A percentile compares a stretch with the other conserved stretches of the same genome.
These are phyloP conservation scores for Calephelis nemesis DNA, from an alignment of 1,140 invertebrate species.

Conservation along the genomic window DNA sequence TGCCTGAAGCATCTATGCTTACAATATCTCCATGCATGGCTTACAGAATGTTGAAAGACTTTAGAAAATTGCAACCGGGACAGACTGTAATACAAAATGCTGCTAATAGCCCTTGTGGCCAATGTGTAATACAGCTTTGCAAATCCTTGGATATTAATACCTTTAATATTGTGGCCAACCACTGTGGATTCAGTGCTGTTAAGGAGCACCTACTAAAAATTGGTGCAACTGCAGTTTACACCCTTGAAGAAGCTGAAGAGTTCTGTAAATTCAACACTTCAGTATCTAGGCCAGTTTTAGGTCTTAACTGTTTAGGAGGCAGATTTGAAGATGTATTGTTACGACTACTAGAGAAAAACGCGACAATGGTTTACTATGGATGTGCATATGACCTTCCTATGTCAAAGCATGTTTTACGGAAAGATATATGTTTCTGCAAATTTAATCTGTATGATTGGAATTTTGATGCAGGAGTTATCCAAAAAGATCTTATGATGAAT, in stretches of 20 bases:
- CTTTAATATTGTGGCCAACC: slow-evolving; percentile 92
- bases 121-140: slow-evolving; percentile 94
- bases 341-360: slow-evolving; percentile 84
- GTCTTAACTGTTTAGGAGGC: slow-evolving; percentile 96
- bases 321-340: slow-evolving; percentile 91
- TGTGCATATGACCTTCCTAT: slow-evolving; percentile 95
- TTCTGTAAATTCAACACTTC: slow-evolving; percentile 84
- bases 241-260: slow-evolving; percentile 90
- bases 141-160: slow-evolving; percentile 86
- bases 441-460: slow-evolving; percentile 96
- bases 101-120: slow-evolving; percentile 96
- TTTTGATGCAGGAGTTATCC: slow-evolving; percentile 68
- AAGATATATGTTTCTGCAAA: slow-evolving; percentile 88
- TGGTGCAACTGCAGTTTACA: slow-evolving; percentile 92
- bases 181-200: slow-evolving; percentile 85
- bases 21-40: slow-evolving; percentile 96
- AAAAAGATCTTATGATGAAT: slow-evolving; percentile 86
- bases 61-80: slow-evolving; percentile 87
- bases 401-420: slow-evolving; percentile 92
- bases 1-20: slow-evolving; percentile 90
- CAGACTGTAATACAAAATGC: slow-evolving; percentile 93
- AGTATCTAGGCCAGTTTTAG: slow-evolving; percentile 87
- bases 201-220: slow-evolving; percentile 84
- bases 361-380: slow-evolving; percentile 95
- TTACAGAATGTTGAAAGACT: slow-evolving; percentile 96